A percentile compares a stretch with the other conserved stretches of the same genome.
These are phyloP conservation scores for Pteropus alecto DNA, from an alignment of 2,113 vertebrate genomes.

Conservation along the genomic window DNA sequence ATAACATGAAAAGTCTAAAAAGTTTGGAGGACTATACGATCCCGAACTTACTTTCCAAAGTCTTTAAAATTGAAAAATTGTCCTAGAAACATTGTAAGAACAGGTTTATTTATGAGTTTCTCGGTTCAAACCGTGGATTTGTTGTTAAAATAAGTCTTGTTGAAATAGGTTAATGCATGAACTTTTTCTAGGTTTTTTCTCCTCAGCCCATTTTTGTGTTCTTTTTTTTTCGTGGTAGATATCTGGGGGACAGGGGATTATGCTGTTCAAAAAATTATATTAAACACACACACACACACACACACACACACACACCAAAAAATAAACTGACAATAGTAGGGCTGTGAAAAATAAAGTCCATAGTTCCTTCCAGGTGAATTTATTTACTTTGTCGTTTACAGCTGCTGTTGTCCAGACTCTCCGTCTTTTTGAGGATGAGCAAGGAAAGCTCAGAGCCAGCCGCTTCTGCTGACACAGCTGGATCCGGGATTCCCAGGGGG, in stretches of 20 bases:
- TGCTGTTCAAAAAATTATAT: not conserved
- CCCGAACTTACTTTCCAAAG: not conserved
- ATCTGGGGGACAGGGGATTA: not conserved
- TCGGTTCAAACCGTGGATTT: not conserved
- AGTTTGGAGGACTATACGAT: not conserved
- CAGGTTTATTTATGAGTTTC: slow-evolving; percentile 19
- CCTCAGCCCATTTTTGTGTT: not conserved
- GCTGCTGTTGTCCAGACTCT: not conserved
- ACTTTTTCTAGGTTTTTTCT: slow-evolving; percentile 7
- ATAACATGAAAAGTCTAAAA: not conserved
- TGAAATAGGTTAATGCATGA: not conserved
- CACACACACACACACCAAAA: not conserved
- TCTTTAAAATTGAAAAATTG: slow-evolving; percentile 4
- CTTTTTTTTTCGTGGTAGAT: not conserved
- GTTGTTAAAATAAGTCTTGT: not conserved
- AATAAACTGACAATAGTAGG: not conserved
- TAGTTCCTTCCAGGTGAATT: not conserved
- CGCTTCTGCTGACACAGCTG: not conserved
- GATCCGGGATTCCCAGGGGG: not conserved
- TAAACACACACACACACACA: not conserved
- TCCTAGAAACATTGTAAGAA: not conserved
- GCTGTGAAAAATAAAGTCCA: not conserved
- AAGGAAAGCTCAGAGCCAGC: not conserved
- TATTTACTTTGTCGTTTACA: not conserved
- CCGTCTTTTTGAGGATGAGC: not conserved